A percentile compares a stretch with the other conserved stretches of the same genome.
phyloP scores from a whole-genome alignment of 2,888 invertebrate genomes.

The Geophilus truncorum region DNA sequence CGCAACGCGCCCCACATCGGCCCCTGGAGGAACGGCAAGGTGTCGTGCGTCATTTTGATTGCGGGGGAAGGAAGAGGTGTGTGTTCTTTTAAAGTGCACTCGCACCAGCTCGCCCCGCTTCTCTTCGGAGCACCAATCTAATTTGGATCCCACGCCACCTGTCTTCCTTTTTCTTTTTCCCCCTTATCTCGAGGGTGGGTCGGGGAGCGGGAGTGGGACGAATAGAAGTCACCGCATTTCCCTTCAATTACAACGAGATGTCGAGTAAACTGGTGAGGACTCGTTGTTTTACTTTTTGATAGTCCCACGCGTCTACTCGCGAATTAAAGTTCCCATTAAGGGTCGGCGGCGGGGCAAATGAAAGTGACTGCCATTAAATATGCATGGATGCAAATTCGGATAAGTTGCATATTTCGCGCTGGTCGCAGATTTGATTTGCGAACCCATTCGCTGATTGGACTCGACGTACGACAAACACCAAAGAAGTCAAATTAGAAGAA shows the following conservation, averaged over 20 bases:
- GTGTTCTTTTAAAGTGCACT: not conserved
- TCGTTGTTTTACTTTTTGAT: not conserved
- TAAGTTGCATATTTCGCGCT: not conserved
- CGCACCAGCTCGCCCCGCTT: not conserved
- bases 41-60: slow-evolving; percentile 27
- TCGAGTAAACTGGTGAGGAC: not conserved
- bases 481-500: not conserved
- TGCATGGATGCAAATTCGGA: not conserved
- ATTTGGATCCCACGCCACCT: not conserved
- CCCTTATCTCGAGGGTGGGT: not conserved
- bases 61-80: not conserved
- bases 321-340: not conserved
- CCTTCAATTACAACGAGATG: not conserved
- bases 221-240: not conserved
- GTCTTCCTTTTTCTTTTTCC: not conserved
- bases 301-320: not conserved
- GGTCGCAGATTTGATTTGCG: not conserved
- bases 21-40: slow-evolving; percentile 12
- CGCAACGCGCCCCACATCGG: not conserved
- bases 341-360: not conserved
- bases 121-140: not conserved
- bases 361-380: not conserved
- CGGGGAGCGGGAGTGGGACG: not conserved
- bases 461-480: not conserved
- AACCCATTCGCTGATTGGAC: not conserved